Evolutionary conservation across 2,888 invertebrate genomes (phyloP).

Genomic region (Elegia similella): DNA sequence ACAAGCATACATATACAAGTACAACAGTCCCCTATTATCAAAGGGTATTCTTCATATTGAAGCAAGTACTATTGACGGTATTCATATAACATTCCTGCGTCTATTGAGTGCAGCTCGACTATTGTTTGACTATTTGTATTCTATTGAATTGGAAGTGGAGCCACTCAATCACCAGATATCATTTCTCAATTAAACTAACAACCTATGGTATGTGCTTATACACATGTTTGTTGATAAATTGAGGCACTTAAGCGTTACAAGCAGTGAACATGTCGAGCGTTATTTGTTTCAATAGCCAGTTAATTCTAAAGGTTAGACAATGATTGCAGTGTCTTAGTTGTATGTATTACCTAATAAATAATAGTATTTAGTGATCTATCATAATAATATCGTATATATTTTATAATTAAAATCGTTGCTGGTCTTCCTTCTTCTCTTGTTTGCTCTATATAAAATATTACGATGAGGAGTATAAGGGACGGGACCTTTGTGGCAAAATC

Average conservation of each 20-base stretch:
- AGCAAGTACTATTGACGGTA: not conserved
- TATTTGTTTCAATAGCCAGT: not conserved
- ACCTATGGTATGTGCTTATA: constrained; percentile 20
- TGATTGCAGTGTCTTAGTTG: not conserved
- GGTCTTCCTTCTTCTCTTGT: too few relatives aligned
- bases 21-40: not conserved
- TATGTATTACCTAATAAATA: not conserved
- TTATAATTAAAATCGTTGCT: too few relatives aligned
- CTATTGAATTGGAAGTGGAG: constrained; percentile 21
- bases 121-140: constrained; percentile 23
- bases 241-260: constrained; percentile 2
- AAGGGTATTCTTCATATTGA: constrained; percentile 2
- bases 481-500: too few relatives aligned
- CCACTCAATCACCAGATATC: constrained; percentile 25
- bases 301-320: not conserved
- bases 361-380: not conserved
- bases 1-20: not conserved
- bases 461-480: too few relatives aligned
- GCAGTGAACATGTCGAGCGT: not conserved
- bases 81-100: constrained; percentile 8
- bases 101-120: constrained; percentile 15
- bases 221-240: constrained; percentile 12
- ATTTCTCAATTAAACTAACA: constrained; percentile 25
- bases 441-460: too few relatives aligned
- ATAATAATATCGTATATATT: too few relatives aligned